Conservation (phyloP, 2,888 invertebrate species). For the Hylaea fasciaria region DNA sequence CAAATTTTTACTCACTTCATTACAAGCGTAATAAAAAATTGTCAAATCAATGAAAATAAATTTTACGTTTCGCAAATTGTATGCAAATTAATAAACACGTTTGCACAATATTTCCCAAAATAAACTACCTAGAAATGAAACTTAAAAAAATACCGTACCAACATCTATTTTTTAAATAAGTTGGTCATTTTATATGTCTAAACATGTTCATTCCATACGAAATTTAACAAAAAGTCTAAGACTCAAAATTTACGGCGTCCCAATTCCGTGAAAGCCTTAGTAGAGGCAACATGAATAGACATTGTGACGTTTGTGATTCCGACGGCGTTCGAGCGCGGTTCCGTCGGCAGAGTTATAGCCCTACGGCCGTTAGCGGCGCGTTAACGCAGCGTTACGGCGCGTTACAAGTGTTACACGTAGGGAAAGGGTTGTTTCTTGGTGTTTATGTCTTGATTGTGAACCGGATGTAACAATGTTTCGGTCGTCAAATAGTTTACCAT, state of each 20-base stretch:
- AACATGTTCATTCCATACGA: neutral
- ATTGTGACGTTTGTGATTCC: conserved; percentile 21
- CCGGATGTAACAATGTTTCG: neutral
- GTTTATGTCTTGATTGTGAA: conserved; percentile 24
- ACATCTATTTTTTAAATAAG: neutral
- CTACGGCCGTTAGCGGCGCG: conserved; percentile 35
- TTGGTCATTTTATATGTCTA: conserved; percentile 21
- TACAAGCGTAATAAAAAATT: no score
- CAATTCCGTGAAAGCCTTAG: conserved; percentile 16
- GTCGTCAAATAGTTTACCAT: conserved; percentile 1
- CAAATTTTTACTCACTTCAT: no score
- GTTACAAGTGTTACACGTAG: conserved; percentile 22
- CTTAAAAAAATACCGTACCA: no score
- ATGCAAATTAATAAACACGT: no score
- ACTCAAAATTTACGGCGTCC: conserved; percentile 22
- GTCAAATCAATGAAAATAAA: no score
- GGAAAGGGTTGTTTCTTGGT: conserved; percentile 16
- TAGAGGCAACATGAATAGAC: conserved; percentile 7
- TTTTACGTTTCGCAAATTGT: no score
- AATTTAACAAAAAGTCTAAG: neutral
- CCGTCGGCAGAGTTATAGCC: conserved; percentile 37
- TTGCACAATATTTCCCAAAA: no score
- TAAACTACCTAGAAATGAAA: no score
- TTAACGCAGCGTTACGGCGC: conserved; percentile 30
- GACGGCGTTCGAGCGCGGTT: conserved; percentile 20